These are phyloP conservation scores for Etheostoma spectabile DNA, from an alignment of 2,113 vertebrate genomes.

Conservation along the genomic window DNA sequence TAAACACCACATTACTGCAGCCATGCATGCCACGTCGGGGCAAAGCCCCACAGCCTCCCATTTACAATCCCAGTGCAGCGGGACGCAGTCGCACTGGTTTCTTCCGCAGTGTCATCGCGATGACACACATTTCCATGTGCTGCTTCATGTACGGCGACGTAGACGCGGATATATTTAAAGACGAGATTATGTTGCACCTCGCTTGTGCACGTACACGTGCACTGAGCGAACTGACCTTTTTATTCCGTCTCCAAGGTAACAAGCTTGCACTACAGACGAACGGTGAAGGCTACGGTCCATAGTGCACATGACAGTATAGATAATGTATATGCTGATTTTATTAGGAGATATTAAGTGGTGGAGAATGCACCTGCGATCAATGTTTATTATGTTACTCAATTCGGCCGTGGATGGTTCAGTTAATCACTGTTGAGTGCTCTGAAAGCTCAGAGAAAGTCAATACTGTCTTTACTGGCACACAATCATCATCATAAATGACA, in stretches of 20 bases:
- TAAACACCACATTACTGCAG: slow-evolving; percentile 22
- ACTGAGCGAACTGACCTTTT: slow-evolving; percentile 70
- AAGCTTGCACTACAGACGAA: slow-evolving; percentile 40
- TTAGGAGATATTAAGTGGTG: slow-evolving; percentile 51
- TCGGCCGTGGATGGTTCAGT: slow-evolving; percentile 44
- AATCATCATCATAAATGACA: slow-evolving; percentile 49
- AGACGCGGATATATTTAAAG: slow-evolving; percentile 10
- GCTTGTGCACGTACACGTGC: slow-evolving; percentile 1
- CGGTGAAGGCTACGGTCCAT: slow-evolving; percentile 17
- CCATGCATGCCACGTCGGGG: background rate
- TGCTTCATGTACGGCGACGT: slow-evolving; percentile 23
- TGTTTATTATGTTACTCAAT: slow-evolving; percentile 69
- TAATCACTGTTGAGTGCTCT: slow-evolving; percentile 71
- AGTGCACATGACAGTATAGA: slow-evolving; percentile 33
- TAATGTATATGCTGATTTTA: slow-evolving; percentile 60
- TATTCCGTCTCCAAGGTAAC: slow-evolving; percentile 79
- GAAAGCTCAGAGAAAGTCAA: slow-evolving; percentile 68
- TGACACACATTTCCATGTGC: slow-evolving; percentile 25
- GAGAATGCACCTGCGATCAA: slow-evolving; percentile 63
- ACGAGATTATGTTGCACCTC: slow-evolving; percentile 8
- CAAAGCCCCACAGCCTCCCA: background rate
- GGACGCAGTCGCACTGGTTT: slow-evolving; percentile 8
- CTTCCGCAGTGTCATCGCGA: slow-evolving; percentile 32
- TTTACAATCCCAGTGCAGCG: slow-evolving; percentile 22
- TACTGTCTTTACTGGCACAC: slow-evolving; percentile 57